Conservation (phyloP, 1,140 invertebrate genomes). For the Drosophila kohkoa region DNA sequence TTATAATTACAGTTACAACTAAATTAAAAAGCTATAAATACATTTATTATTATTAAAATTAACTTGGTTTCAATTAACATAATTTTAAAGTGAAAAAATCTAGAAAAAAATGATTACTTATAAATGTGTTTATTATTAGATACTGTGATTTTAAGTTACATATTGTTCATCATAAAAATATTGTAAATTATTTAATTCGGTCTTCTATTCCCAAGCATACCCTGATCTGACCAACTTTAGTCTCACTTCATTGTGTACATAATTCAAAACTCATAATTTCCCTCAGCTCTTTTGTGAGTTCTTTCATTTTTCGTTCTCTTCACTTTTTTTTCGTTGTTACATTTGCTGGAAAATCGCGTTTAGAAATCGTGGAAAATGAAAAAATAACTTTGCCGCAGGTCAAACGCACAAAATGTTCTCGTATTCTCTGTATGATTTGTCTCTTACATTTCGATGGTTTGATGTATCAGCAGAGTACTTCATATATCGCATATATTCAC, state of each 20-base stretch:
- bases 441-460: slow-evolving; percentile 44
- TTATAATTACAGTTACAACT: no score
- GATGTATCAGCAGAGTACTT: slow-evolving; percentile 38
- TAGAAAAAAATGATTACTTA: no score
- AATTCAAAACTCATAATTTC: slow-evolving; percentile 48
- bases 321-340: slow-evolving; percentile 28
- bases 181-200: no score
- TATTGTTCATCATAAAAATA: no score
- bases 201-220: not conserved
- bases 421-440: slow-evolving; percentile 57
- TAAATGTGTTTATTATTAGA: no score
- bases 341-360: slow-evolving; percentile 51
- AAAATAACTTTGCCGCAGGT: slow-evolving; percentile 77
- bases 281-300: slow-evolving; percentile 17
- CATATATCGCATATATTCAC: slow-evolving; percentile 1
- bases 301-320: slow-evolving; percentile 25
- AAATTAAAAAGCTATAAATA: no score
- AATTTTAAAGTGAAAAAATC: no score
- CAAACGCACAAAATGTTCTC: slow-evolving; percentile 41
- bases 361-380: slow-evolving; percentile 82
- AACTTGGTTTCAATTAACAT: no score
- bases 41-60: no score
- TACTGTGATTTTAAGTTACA: no score
- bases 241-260: slow-evolving; percentile 19
- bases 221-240: slow-evolving; percentile 10